Percentiles rank a stretch among this genome's conserved stretches.
Evolutionary conservation across 2,888 invertebrate species (phyloP).

Genomic region (Liopterus haemorrhoidalis): DNA sequence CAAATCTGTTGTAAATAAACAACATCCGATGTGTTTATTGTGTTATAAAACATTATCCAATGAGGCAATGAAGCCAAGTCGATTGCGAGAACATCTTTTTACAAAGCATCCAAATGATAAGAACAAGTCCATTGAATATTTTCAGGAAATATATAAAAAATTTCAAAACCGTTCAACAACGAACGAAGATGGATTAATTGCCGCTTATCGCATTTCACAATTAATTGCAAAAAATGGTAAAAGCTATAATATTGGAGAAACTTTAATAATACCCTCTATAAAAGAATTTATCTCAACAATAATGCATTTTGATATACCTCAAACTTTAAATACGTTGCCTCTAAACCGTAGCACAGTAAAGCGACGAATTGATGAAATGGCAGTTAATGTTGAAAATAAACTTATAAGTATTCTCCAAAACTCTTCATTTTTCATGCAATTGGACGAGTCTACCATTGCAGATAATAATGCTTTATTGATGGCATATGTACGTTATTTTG

Average conservation of each 20-base stretch:
- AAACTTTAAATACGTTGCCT: constrained; percentile 11
- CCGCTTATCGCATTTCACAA: constrained; percentile 6
- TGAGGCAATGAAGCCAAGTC: no score
- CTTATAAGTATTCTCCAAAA: constrained; percentile 8
- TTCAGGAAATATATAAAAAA: no score
- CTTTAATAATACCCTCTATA: constrained; percentile 14
- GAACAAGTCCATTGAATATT: no score
- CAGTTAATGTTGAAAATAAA: no score
- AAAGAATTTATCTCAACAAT: constrained; percentile 11
- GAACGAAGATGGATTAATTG: constrained; percentile 11
- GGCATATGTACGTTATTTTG: constrained; percentile 1
- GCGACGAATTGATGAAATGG: constrained; percentile 10
- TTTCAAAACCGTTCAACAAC: neutral
- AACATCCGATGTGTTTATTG: no score
- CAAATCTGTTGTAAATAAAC: no score
- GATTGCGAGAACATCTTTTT: no score
- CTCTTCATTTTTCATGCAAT: constrained; percentile 7
- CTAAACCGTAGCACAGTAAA: constrained; percentile 10
- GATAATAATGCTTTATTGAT: no score
- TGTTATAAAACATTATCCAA: no score
- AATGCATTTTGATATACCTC: constrained; percentile 9
- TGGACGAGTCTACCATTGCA: no score
- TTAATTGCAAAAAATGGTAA: constrained; percentile 10
- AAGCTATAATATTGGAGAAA: constrained; percentile 11
- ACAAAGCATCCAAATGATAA: no score